Conservation (phyloP, 2,888 invertebrate species). For the Cataglyphis altisquamis region DNA sequence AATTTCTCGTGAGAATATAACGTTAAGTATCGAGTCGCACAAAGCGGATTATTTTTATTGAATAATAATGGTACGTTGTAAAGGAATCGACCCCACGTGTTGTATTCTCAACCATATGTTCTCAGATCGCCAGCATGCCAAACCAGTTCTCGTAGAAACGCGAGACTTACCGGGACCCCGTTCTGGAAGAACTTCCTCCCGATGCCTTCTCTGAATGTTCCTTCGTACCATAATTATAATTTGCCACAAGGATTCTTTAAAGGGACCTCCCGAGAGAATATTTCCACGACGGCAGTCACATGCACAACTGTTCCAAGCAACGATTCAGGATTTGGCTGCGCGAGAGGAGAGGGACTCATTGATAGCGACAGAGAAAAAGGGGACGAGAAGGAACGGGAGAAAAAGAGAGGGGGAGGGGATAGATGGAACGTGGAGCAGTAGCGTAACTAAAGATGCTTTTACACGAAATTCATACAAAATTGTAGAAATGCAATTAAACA, state of each 20-base stretch:
- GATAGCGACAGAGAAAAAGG: slow-evolving; percentile 26
- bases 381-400: slow-evolving; percentile 22
- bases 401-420: slow-evolving; percentile 2
- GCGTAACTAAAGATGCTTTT: background rate
- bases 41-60: background rate
- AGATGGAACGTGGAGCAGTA: slow-evolving; percentile 34
- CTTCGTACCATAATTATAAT: slow-evolving; percentile 86
- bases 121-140: background rate
- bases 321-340: slow-evolving; percentile 22
- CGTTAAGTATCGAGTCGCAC: background rate
- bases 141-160: background rate
- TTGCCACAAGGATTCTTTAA: slow-evolving; percentile 2
- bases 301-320: slow-evolving; percentile 48
- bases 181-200: slow-evolving; percentile 86
- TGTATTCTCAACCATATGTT: slow-evolving; percentile 64
- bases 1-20: background rate
- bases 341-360: slow-evolving; percentile 33
- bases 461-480: background rate
- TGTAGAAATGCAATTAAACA: background rate
- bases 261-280: background rate
- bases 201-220: slow-evolving; percentile 80
- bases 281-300: slow-evolving; percentile 28
- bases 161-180: slow-evolving; percentile 87
- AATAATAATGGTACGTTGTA: background rate
- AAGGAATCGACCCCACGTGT: slow-evolving; percentile 10